Evolutionary conservation across 2,888 invertebrate species (phyloP), one percentile per base, ranked within the genome.

Genomic region (Acronicta leporina): DNA sequence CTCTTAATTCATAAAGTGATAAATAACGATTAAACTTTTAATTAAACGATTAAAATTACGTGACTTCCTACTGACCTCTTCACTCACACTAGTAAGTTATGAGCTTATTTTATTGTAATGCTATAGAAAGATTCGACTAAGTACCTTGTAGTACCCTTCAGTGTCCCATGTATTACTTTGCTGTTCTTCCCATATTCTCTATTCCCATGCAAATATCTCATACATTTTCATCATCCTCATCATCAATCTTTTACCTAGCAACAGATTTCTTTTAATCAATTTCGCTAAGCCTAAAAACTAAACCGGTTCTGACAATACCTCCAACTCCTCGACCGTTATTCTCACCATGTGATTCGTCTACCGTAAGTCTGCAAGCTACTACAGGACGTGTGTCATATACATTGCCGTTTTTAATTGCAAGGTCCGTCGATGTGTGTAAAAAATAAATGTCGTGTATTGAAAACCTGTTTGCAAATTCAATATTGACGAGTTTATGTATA

Each of bases 301-400:
- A 58, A 72, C 64, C 42, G 35, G 64, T 74, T 58, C 2, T 8
- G 35, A 9, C 46, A 63, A 46, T 58, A 69, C 38, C 47, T 66
- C 63, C 57, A 38, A 45, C 15, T 47, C 47, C 38, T 33, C 14
- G n/a, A 49, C 71, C 65, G 57, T 69, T 69, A 73, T 38, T 62
- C 41, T 45, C 35, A 38, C 38, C 43, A 47, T 15, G 27, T 20
- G 35, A 27, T 25, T 63, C 47, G 64, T 71, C 71, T 73, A 58
- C 57, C 54, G 64, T 49, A 38, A 25, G 71, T 74, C 64, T 72
- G 14, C 55, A 45, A 15, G 8, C 27, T 10, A 66, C 8, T 47
- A 66, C 13, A 7, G 10, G 15, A 44, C 52, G 68, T 42, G 59
- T 55, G 43, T 55, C 35, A 52, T 10, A 46, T 73, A 61, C 69